Percentiles rank a stretch among this genome's conserved stretches.
Evolutionary conservation across 2,113 vertebrate genomes (phyloP).

Genomic region (Carlito syrichta): DNA sequence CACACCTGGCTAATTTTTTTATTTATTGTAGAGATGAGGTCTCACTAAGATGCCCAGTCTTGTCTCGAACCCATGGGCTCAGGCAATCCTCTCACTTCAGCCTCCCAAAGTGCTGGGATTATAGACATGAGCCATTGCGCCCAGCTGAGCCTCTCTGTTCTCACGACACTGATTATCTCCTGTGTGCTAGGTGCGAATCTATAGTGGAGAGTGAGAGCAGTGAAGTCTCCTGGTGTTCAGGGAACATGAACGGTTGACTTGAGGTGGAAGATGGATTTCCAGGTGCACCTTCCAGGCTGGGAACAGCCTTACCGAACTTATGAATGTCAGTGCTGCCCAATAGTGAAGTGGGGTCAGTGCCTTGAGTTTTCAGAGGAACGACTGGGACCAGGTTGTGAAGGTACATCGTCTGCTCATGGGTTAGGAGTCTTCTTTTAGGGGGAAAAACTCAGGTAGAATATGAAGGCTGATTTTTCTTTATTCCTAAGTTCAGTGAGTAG

Average conservation of each 20-base stretch:
- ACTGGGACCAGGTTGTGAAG: background rate
- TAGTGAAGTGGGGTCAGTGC: background rate
- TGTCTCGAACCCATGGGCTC: no score
- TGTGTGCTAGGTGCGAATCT: background rate
- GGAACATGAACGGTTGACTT: background rate
- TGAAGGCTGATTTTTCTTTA: background rate
- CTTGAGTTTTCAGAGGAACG: background rate
- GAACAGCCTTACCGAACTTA: background rate
- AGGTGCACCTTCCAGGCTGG: background rate
- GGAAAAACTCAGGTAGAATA: background rate
- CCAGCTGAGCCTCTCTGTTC: background rate
- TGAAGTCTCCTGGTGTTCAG: background rate
- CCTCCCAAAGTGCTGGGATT: no score
- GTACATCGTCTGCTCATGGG: background rate
- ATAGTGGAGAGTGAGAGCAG: background rate
- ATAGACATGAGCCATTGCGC: no score
- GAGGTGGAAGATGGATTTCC: background rate
- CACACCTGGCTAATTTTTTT: no score
- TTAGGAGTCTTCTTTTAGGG: background rate
- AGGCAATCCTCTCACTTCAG: no score
- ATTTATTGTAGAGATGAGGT: no score
- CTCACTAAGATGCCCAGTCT: no score
- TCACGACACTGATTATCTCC: background rate
- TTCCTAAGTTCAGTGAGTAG: background rate
- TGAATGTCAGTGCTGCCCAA: background rate